phyloP scores from a whole-genome alignment of 2,888 invertebrate species.

The Synanthedon tipuliformis region DNA sequence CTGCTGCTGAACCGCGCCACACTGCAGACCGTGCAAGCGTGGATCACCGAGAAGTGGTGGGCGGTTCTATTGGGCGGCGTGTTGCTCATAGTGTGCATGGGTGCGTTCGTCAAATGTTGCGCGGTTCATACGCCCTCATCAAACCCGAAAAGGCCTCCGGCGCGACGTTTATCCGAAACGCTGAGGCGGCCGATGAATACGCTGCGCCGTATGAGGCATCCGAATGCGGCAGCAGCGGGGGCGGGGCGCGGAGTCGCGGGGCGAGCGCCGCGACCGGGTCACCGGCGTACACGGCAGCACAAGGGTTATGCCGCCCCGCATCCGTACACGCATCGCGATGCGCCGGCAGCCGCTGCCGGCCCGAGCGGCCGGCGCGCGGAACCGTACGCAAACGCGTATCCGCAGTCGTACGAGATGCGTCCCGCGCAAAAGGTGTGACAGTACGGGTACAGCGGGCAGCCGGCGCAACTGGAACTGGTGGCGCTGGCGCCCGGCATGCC shows the following conservation, averaged over 20 bases:
- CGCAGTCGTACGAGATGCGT: conserved; percentile 80
- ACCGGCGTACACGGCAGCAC: conserved; percentile 16
- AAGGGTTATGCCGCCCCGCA: conserved; percentile 8
- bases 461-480: conserved; percentile 36
- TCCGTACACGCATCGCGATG: conserved; percentile 9
- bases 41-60: conserved; percentile 98
- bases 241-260: conserved; percentile 11
- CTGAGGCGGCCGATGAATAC: conserved; percentile 92
- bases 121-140: conserved; percentile 99
- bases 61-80: conserved; percentile 92
- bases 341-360: conserved; percentile 50
- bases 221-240: conserved; percentile 41
- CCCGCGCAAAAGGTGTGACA: conserved; percentile 76
- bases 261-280: conserved; percentile 24
- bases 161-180: conserved; percentile 89
- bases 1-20: conserved; percentile 92
- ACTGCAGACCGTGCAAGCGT: conserved; percentile 86
- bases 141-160: conserved; percentile 97
- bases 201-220: conserved; percentile 79
- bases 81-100: conserved; percentile 94
- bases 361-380: conserved; percentile 68
- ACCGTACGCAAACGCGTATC: conserved; percentile 80
- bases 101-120: conserved; percentile 98
- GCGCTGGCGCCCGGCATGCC: conserved; percentile 53
- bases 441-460: conserved; percentile 39